Evolutionary conservation across 2,797 vertebrate species (phyloP).

Genomic region (Pelobates cultripes): DNA sequence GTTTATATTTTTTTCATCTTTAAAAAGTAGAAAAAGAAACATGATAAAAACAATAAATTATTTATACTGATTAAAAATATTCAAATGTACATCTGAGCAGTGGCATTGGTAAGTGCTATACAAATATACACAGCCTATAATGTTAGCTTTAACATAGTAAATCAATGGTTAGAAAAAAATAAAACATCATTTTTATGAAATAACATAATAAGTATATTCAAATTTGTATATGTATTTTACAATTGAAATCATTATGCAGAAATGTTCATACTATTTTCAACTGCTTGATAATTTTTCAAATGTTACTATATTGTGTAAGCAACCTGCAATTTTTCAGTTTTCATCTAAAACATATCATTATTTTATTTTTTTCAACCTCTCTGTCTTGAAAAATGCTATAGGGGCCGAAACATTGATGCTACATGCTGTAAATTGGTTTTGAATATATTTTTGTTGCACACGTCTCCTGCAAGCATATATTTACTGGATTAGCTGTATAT

Average conservation of each 20-base stretch:
- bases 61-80: conserved; percentile 87
- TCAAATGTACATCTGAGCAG: conserved; percentile 89
- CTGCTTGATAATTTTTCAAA: conserved; percentile 85
- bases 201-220: conserved; percentile 84
- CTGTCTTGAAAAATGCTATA: no score
- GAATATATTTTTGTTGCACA: no score
- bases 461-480: no score
- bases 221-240: conserved; percentile 93
- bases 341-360: conserved; percentile 9
- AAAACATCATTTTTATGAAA: conserved; percentile 88
- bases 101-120: conserved; percentile 92
- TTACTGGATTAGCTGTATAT: no score
- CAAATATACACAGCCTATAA: conserved; percentile 81
- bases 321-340: conserved; percentile 86
- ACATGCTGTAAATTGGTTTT: no score
- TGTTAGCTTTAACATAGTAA: conserved; percentile 92
- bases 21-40: conserved; percentile 77
- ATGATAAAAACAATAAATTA: conserved; percentile 78
- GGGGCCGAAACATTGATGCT: no score
- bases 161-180: conserved; percentile 86
- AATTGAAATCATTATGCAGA: conserved; percentile 87
- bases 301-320: conserved; percentile 81
- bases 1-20: conserved; percentile 89
- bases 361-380: no score
- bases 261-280: conserved; percentile 84